Base-by-base conservation (phyloP, 2,797 vertebrate genomes). In the Leuciscus waleckii region DNA sequence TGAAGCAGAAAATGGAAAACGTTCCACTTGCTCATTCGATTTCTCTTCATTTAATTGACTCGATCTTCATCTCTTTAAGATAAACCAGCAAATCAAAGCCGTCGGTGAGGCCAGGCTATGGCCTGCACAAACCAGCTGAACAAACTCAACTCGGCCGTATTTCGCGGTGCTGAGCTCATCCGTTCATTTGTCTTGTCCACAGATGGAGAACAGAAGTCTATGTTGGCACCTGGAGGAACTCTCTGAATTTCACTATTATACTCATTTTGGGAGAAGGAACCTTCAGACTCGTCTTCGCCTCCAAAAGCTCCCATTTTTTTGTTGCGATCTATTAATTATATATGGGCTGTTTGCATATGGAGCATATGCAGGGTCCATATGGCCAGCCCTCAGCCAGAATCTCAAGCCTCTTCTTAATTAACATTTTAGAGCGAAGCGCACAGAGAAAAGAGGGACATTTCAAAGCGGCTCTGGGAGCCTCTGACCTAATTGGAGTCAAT, bases 401-500 rank as follows among this genome's bases (percentile, higher is more conserved):
- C 95, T 94, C 92, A 94, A 95, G 95, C 93, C 93, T 89, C 91
- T 91, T 89, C 93, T 95, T 95, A 95, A 96, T 95, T 95, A 96
- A 95, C 94, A 96, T 95, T 95, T 95, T 95, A 96, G 94, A 95
- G 93, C 92, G 94, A 93, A 92, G 78, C 65, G 81, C 76, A 85
- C 63, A 83, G 86, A 88, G 75, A 86, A 84, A 85, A 87, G 81
- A 82, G 84, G 65, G 39, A 32, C 79, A 94, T 93, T 94, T 82
- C 89, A 92, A 94, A 94, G 94, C 92, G 90, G 93, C 92, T 94
- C 91, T 94, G 92, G 93, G 91, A 94, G 93, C 94, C 92, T 93
- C 91, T 96, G 95, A 95, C 95, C 94, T 95, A 95, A 95, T 96
- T 96, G 95, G 93, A 94, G 93, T 94, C 95, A 93, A 92, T 94